phyloP scores from a whole-genome alignment of 1,140 invertebrate genomes.

The Popillia japonica region DNA sequence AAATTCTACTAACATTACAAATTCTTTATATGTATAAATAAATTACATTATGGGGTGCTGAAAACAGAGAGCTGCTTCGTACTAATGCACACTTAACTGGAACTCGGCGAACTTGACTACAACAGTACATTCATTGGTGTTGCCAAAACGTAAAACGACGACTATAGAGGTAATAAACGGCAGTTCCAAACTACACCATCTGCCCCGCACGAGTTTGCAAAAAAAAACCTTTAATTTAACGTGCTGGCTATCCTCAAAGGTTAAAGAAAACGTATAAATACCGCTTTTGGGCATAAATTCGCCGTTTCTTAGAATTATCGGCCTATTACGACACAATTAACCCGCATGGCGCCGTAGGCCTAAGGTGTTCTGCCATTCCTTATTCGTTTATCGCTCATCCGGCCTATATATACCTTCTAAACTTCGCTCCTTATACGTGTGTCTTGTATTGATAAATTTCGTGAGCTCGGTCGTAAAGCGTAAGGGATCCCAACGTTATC shows the following conservation, averaged over 20 bases:
- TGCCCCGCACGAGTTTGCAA: background rate
- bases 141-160: background rate
- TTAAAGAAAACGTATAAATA: slow-evolving; percentile 16
- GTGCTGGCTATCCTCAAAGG: background rate
- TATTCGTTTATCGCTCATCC: slow-evolving; percentile 33
- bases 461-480: slow-evolving; percentile 27
- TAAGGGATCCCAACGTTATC: slow-evolving; percentile 16
- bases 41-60: background rate
- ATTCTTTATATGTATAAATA: background rate
- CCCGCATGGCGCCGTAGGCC: slow-evolving; percentile 6
- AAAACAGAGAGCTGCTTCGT: background rate
- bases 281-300: slow-evolving; percentile 19
- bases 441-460: slow-evolving; percentile 34
- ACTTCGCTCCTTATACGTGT: background rate
- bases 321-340: slow-evolving; percentile 25
- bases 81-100: background rate
- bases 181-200: background rate
- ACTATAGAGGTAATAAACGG: background rate
- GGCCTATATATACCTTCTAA: slow-evolving; percentile 8
- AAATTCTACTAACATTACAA: background rate
- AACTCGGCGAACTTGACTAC: background rate
- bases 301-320: slow-evolving; percentile 29
- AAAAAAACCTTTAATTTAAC: background rate
- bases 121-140: background rate
- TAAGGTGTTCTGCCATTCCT: background rate